Base-by-base conservation (phyloP, 2,113 vertebrate genomes). In the Hippocampus abdominalis region DNA sequence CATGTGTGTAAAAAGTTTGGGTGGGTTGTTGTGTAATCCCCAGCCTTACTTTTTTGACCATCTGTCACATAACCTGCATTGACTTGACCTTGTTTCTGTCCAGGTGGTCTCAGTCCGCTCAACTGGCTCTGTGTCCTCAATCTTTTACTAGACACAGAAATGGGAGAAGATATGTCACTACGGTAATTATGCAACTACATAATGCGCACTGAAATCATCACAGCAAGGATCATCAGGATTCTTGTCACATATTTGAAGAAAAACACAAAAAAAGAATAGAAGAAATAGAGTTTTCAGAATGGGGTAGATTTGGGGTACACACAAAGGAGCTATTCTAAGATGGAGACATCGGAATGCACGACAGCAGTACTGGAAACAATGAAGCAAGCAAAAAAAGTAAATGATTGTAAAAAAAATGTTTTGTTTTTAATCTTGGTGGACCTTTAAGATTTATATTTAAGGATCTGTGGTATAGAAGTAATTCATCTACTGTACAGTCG, bases 1-100 rank as follows among this genome's bases (percentile, higher is more conserved):
- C 36, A 2, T 40, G 60, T 40, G 36, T 51, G 48, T 16, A 18
- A 12, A 56, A 25, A 29, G 23, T 73, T 49, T 65, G 49, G 18
- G n/a, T 59, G 27, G 3, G 21, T n/a, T 27, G 27, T 59, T 5
- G 9, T 25, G 25, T 25, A 3, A 9, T 65, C 7, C 21, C 67
- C 2, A 11, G 25, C 75, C 81, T 86, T 73, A 89, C 89, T 83
- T 64, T 59, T 82, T 40, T 76, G 69, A 57, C 49, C 68, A 0
- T 91, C 87, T 0, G 44, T 68, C 40, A 15, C 6, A 20, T 84
- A 92, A 56, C 69, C 81, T 46, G 39, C 5, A 44, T 92, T 92
- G 1, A 65, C 78, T 10, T 51, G 56, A 2, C 84, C 88, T 25
- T 64, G 75, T 40, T 4, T 75, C 25, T 75, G 59, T 68, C 23